These are phyloP conservation scores for Hemibagrus wyckioides DNA, from an alignment of 2,113 vertebrate genomes.

Conservation along the genomic window DNA sequence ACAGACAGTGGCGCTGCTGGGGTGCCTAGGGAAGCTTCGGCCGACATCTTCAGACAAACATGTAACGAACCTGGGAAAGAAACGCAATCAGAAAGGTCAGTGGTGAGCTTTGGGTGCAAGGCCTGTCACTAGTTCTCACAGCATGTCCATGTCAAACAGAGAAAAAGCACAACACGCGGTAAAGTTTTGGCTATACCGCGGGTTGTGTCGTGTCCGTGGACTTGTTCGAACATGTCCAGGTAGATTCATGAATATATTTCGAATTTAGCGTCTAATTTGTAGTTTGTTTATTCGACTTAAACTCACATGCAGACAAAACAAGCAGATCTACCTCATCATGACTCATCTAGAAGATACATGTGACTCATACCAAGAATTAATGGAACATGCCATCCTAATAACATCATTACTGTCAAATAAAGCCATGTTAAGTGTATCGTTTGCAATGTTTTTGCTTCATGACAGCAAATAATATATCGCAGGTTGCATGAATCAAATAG, in stretches of 20 bases:
- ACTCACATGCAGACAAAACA: not conserved
- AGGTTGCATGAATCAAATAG: not conserved
- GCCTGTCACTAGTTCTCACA: conserved; percentile 66
- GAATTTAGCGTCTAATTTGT: conserved; percentile 14
- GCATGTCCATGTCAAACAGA: conserved; percentile 65
- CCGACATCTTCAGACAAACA: conserved; percentile 67
- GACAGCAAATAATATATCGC: not conserved
- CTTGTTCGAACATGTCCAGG: not conserved
- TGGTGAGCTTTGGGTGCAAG: conserved; percentile 69
- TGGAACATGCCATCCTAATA: not conserved
- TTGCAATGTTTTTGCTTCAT: not conserved
- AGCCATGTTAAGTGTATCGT: not conserved
- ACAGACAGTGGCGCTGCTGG: conserved; percentile 37
- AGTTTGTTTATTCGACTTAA: not conserved
- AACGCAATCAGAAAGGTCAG: conserved; percentile 70
- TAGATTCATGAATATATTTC: conserved; percentile 2
- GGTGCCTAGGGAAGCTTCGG: conserved; percentile 69
- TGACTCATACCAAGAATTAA: not conserved
- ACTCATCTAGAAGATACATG: conserved; percentile 4
- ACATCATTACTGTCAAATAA: not conserved
- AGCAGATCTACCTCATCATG: not conserved
- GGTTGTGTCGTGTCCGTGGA: conserved; percentile 13
- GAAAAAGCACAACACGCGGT: conserved; percentile 59
- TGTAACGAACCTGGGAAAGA: conserved; percentile 28
- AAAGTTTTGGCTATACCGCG: not conserved